These are phyloP conservation scores for Scaptodrosophila latifasciaeformis DNA, from an alignment of 2,888 invertebrate genomes.

Conservation along the genomic window DNA sequence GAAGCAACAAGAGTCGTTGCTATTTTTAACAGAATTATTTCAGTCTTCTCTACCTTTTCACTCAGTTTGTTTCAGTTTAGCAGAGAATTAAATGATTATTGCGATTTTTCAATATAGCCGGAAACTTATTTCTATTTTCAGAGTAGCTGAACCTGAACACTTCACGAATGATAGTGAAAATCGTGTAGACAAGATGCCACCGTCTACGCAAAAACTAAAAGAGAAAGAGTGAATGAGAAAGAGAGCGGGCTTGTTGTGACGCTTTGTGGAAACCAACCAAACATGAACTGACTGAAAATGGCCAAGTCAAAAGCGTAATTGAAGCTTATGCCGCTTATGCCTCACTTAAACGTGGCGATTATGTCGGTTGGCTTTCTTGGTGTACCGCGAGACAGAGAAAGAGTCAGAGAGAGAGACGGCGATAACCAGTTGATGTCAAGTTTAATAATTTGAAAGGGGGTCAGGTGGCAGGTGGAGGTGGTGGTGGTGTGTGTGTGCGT, in stretches of 20 bases:
- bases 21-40: no score
- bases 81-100: no score
- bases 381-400: conserved; percentile 2
- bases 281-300: conserved; percentile 21
- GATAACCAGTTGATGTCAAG: conserved; percentile 16
- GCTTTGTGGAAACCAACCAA: conserved; percentile 40
- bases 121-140: no score
- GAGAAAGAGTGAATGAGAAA: no score
- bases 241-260: no score
- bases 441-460: no score
- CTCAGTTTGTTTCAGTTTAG: no score
- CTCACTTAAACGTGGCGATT: conserved; percentile 58
- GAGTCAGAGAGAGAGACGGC: background rate
- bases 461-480: conserved; percentile 47
- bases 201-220: no score
- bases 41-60: no score
- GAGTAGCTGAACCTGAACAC: background rate
- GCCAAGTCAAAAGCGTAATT: conserved; percentile 58
- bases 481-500: background rate
- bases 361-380: conserved; percentile 53
- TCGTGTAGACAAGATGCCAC: no score
- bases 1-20: no score
- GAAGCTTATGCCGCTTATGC: conserved; percentile 52
- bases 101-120: no score
- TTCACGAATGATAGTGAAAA: conserved; percentile 37